Evolutionary conservation across 2,888 invertebrate species (phyloP), one percentile per base, ranked within the genome.

Genomic region (Chrysolina americana): DNA sequence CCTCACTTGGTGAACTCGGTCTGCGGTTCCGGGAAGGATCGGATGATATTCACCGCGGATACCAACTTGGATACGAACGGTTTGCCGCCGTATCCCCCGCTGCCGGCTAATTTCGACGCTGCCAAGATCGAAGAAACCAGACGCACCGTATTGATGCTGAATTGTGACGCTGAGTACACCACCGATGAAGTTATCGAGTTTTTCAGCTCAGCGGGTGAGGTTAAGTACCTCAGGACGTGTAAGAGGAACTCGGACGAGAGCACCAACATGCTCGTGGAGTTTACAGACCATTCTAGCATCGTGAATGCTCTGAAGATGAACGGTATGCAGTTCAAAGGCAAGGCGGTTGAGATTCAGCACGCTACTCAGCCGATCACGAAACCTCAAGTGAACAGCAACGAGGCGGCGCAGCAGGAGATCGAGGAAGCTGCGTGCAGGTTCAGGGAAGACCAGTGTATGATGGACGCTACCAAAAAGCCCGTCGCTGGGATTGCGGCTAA

Each of bases 401-500:
- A 98, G 86, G 97, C 97, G 0, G 98, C 98, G 0, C 96, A 98
- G 85, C 92, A 95, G 62, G 98, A 98, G 89, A 97, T 98, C 71
- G 98, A 98, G 87, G 98, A 98, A 87, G 98, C 98, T 0, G 98
- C 99, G 97, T 95, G 96, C 63, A 91, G 98, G 77, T 97, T 98
- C 0, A 97, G 97, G 86, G 98, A 98, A 89, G 98, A 98, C 0
- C 98, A 98, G 88, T 96, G 95, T 86, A 91, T 98, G 83, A 97
- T 98, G 78, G 96, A 97, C 0, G 98, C 97, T 10, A 96, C 97
- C 15, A 96, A 97, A 77, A 97, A 96, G 89, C 96, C 96, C 0
- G 95, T 96, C 70, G 96, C 96, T 82, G 95, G 95, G 8, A 92
- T 95, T 89, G 88, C 96, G 28, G 94, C 95, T 1, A 96, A 96